Percentiles rank a stretch among this genome's conserved stretches.
phyloP scores from a whole-genome alignment of 2,797 vertebrate species.

The Cheirogaleus major region DNA sequence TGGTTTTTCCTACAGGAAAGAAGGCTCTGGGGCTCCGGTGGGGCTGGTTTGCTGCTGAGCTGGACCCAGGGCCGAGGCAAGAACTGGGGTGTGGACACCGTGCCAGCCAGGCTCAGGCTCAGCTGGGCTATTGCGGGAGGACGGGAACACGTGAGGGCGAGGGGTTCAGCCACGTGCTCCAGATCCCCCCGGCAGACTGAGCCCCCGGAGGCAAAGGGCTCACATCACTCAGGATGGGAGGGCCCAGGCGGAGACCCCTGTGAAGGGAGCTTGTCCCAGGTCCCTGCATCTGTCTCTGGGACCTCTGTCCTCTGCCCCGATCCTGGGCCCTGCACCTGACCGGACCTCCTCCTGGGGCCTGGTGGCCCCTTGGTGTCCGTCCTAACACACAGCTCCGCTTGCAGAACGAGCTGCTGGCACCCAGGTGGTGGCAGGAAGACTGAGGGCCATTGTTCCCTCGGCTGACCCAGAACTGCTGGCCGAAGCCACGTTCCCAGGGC shows the following conservation, averaged over 20 bases:
- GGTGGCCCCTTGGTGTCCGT: neutral
- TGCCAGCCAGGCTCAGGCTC: fast-evolving
- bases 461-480: conserved; percentile 46
- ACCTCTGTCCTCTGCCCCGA: neutral
- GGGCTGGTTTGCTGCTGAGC: neutral
- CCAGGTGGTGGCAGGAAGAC: neutral
- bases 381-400: neutral
- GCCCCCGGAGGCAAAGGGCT: fast-evolving
- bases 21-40: neutral
- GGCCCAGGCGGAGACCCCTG: neutral
- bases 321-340: neutral
- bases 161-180: fast-evolving
- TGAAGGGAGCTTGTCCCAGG: fast-evolving
- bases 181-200: neutral
- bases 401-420: neutral
- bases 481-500: neutral
- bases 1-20: neutral
- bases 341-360: neutral
- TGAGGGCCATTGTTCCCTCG: conserved; percentile 53
- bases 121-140: neutral
- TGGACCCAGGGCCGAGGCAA: neutral
- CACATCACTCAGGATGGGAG: neutral
- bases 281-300: fast-evolving
- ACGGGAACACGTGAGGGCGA: fast-evolving
- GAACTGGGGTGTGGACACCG: fast-evolving